Evolutionary conservation across 1,140 invertebrate species (phyloP).

Genomic region (Temnothorax longispinosus): DNA sequence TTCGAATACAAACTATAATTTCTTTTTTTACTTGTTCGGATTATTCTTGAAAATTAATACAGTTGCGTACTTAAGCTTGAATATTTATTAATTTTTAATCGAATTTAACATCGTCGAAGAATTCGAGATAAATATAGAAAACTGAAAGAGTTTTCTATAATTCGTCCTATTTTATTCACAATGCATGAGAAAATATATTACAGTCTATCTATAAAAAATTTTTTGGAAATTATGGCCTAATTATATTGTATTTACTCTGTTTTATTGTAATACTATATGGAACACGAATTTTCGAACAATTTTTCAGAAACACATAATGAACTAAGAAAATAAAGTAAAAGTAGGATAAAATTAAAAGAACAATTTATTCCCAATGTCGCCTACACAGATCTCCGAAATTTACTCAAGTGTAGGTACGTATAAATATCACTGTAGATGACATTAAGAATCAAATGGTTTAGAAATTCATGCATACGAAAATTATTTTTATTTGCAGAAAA

Average conservation of each 20-base stretch:
- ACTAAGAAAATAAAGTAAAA: not conserved
- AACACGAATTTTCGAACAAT: not conserved
- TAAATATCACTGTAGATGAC: not conserved
- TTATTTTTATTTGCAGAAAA: slow-evolving; percentile 57
- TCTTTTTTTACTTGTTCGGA: not conserved
- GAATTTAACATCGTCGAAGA: not conserved
- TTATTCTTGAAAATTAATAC: slow-evolving; percentile 1
- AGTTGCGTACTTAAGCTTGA: not conserved
- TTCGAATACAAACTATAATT: not conserved
- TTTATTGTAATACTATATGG: not conserved
- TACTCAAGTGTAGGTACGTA: not conserved
- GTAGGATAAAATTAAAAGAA: slow-evolving; percentile 4
- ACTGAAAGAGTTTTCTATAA: not conserved
- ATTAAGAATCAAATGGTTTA: not conserved
- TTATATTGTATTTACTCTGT: not conserved
- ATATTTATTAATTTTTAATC: not conserved
- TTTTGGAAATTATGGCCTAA: not conserved
- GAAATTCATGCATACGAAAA: slow-evolving; percentile 37
- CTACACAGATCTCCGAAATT: not conserved
- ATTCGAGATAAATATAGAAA: not conserved
- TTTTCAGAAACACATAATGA: not conserved
- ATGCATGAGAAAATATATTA: slow-evolving; percentile 61
- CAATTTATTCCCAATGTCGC: not conserved
- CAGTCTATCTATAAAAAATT: slow-evolving; percentile 18
- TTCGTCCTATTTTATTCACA: slow-evolving; percentile 53